Conservation (phyloP, 2,797 vertebrate species). For the Sandelia bainsii region DNA sequence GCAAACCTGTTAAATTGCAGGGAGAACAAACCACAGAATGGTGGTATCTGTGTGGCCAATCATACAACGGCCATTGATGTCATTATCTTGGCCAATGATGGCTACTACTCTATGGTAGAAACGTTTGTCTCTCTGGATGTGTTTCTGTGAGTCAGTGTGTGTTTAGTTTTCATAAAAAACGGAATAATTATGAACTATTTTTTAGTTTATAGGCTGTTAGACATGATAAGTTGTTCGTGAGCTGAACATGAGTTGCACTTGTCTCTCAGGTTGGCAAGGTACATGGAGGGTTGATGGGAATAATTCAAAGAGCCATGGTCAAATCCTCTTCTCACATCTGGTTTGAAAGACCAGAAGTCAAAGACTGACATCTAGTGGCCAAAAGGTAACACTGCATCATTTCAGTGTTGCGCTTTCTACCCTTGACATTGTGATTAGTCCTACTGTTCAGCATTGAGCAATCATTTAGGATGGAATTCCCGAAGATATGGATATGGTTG, state of each 20-base stretch:
- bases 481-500: neutral
- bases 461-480: neutral
- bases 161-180: neutral
- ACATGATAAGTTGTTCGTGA: neutral
- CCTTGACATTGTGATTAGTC: too few species aligned
- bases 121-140: conserved; percentile 4
- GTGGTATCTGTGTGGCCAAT: conserved; percentile 91
- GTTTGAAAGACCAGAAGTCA: conserved; percentile 95
- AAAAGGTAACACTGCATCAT: conserved; percentile 85
- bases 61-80: conserved; percentile 95
- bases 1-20: conserved; percentile 67
- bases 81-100: conserved; percentile 94
- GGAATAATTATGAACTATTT: neutral
- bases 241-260: neutral
- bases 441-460: too few species aligned
- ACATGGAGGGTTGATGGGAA: conserved; percentile 91
- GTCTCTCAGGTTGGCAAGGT: conserved; percentile 89
- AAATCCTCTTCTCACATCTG: conserved; percentile 93
- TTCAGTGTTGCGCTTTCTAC: neutral
- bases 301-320: conserved; percentile 92
- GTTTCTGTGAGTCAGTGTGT: neutral
- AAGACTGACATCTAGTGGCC: conserved; percentile 93
- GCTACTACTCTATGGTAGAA: conserved; percentile 92
- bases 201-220: neutral
- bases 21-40: conserved; percentile 92